Percentiles rank a stretch among this genome's conserved stretches.
Conservation (phyloP, 2,113 vertebrate genomes). For the Gracilinanus agilis region DNA sequence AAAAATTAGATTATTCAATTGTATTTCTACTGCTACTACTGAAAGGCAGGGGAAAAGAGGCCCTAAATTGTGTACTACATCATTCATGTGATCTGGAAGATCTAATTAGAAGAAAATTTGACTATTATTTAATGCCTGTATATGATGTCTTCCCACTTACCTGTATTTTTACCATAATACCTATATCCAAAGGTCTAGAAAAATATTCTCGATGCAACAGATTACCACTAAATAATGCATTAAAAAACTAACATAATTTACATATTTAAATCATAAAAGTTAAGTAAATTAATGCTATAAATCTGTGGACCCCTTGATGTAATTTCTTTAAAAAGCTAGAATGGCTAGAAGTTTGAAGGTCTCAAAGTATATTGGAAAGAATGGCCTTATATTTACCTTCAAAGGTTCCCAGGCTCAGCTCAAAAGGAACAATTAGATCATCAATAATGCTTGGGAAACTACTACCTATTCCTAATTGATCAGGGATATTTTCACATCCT, state of each 20-base stretch:
- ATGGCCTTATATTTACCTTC: neutral
- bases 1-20: neutral
- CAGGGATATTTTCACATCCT: neutral
- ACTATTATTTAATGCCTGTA: neutral
- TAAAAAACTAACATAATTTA: neutral
- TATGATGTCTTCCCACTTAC: neutral
- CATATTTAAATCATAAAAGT: neutral
- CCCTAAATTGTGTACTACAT: neutral
- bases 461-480: neutral
- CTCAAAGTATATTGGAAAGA: neutral
- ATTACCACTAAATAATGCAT: neutral
- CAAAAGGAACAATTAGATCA: neutral
- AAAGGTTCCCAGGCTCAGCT: neutral
- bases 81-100: neutral
- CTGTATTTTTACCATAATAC: neutral
- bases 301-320: neutral
- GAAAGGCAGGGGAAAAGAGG: neutral
- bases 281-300: neutral
- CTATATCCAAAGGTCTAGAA: neutral
- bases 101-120: neutral
- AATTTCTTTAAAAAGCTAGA: neutral
- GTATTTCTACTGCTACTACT: neutral
- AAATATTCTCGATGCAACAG: neutral
- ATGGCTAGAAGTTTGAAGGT: constrained; percentile 17
- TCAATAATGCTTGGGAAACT: neutral